phyloP scores from a whole-genome alignment of 2,888 invertebrate genomes.

The Metellina segmentata region DNA sequence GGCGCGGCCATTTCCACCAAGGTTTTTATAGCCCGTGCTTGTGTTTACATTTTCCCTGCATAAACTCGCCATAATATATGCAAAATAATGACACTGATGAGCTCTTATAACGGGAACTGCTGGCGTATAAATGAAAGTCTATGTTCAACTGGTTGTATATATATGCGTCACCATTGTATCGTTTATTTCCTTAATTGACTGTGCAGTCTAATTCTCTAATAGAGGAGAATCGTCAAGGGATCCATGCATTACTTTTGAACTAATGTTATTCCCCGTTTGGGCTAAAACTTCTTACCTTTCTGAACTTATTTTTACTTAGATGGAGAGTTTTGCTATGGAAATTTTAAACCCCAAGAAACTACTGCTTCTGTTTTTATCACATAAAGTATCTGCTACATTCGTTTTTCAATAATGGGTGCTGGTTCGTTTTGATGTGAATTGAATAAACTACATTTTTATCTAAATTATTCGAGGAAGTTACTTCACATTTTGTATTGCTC shows the following conservation, averaged over 20 bases:
- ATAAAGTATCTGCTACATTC: too few relatives aligned
- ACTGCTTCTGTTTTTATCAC: too few relatives aligned
- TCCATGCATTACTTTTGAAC: background rate
- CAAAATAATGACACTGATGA: constrained; percentile 22
- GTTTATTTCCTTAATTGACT: background rate
- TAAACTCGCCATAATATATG: constrained; percentile 56
- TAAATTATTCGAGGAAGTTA: too few relatives aligned
- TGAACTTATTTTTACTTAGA: background rate
- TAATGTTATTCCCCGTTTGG: background rate
- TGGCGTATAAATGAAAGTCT: background rate
- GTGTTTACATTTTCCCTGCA: constrained; percentile 11
- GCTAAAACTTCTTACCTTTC: background rate
- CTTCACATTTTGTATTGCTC: too few relatives aligned
- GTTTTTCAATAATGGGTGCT: too few relatives aligned
- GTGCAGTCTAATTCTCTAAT: background rate
- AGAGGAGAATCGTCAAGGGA: background rate
- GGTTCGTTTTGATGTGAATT: too few relatives aligned
- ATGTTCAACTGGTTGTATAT: background rate
- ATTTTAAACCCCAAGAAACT: background rate
- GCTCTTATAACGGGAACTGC: background rate
- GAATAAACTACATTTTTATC: too few relatives aligned
- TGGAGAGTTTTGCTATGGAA: background rate
- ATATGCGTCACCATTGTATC: background rate
- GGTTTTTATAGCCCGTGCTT: constrained; percentile 45
- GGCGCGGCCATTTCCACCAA: constrained; percentile 24